phyloP scores from a whole-genome alignment of 2,797 vertebrate genomes.

The Argentina silus region DNA sequence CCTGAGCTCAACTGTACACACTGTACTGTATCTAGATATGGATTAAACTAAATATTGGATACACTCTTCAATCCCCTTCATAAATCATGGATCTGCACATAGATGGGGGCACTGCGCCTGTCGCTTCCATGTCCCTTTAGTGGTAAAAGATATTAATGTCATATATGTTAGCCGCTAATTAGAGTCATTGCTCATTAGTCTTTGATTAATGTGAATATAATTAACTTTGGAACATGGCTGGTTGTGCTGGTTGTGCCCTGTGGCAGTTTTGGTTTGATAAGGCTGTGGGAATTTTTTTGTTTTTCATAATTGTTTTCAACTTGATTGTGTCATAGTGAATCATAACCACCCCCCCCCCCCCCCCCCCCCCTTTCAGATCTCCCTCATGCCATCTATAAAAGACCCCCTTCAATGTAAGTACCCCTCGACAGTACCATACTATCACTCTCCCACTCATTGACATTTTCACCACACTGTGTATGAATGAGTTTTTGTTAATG shows the following conservation, averaged over 20 bases:
- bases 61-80: conserved; percentile 48
- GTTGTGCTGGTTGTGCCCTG: conserved; percentile 38
- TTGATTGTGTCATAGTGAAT: conserved; percentile 62
- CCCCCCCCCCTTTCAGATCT: conserved; percentile 79
- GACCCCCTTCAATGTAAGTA: conserved; percentile 88
- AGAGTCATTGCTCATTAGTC: conserved; percentile 68
- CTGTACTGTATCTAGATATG: too few species aligned
- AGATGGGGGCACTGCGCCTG: conserved; percentile 19
- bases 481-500: conserved; percentile 1
- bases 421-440: conserved; percentile 51
- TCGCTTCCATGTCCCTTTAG: conserved; percentile 38
- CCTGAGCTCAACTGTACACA: too few species aligned
- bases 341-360: conserved; percentile 54
- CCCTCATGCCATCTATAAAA: conserved; percentile 86
- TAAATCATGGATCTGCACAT: conserved; percentile 52
- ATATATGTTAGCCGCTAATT: conserved; percentile 70
- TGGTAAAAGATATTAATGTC: conserved; percentile 68
- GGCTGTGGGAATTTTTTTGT: conserved; percentile 56
- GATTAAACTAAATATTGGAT: too few species aligned
- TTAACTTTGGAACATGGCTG: conserved; percentile 63
- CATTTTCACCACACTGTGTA: conserved; percentile 28
- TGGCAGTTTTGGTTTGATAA: conserved; percentile 36
- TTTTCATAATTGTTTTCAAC: conserved; percentile 54
- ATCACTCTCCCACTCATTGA: conserved; percentile 18
- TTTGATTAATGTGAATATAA: conserved; percentile 69